These are phyloP conservation scores for Tor tambroides DNA, from an alignment of 2,113 vertebrate species.

Conservation along the genomic window DNA sequence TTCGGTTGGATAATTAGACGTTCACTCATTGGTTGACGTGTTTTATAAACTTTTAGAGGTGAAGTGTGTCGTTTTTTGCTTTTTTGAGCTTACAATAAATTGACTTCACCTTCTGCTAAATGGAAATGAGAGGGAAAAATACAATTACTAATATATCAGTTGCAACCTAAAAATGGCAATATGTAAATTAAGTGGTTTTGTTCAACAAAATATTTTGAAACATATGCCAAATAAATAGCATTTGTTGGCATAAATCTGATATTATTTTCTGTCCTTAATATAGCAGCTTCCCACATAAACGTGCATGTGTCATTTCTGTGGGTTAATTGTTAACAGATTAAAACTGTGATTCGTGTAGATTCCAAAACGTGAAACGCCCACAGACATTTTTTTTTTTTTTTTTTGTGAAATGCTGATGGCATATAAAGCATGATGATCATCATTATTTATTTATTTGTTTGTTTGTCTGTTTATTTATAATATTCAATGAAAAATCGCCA, in stretches of 20 bases:
- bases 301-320: slow-evolving; percentile 20
- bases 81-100: neutral
- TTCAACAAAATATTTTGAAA: neutral
- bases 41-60: neutral
- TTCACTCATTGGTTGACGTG: neutral
- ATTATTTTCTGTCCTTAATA: slow-evolving; percentile 23
- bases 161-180: neutral
- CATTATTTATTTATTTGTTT: too few relatives aligned
- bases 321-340: slow-evolving; percentile 6
- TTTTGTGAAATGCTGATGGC: too few relatives aligned
- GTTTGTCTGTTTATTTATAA: too few relatives aligned
- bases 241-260: neutral
- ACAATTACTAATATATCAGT: neutral
- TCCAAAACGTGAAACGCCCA: neutral
- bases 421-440: too few relatives aligned
- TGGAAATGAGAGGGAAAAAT: neutral
- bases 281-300: slow-evolving; percentile 11
- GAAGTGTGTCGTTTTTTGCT: neutral
- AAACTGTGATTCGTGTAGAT: neutral
- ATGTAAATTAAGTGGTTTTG: neutral
- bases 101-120: neutral
- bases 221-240: neutral
- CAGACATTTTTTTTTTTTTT: neutral
- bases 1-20: neutral
- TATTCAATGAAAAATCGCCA: too few relatives aligned